Evolutionary conservation across 2,113 vertebrate species (phyloP).

Genomic region (Dinomys branickii): DNA sequence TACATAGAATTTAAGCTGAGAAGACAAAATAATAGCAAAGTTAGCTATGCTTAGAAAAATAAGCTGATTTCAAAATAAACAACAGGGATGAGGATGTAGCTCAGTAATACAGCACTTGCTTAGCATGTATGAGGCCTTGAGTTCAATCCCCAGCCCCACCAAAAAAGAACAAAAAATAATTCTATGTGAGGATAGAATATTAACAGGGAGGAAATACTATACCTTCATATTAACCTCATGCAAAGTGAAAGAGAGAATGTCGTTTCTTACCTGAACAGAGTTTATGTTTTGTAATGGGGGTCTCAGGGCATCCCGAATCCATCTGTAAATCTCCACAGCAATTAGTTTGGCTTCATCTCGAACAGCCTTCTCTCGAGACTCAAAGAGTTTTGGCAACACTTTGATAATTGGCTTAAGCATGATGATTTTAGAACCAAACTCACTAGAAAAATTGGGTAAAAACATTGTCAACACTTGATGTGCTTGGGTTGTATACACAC

Average conservation of each 20-base stretch:
- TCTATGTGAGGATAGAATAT: not conserved
- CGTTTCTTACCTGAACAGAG: constrained; percentile 93
- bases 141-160: not conserved
- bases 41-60: constrained; percentile 21
- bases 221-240: not conserved
- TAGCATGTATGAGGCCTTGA: not conserved
- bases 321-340: constrained; percentile 96
- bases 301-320: constrained; percentile 97
- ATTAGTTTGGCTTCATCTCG: constrained; percentile 97
- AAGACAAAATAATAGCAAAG: constrained; percentile 19
- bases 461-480: not conserved
- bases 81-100: not conserved
- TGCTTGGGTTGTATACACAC: not conserved
- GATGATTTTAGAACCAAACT: constrained; percentile 99
- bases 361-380: constrained; percentile 98
- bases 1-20: not conserved
- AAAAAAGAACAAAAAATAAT: not conserved
- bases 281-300: constrained; percentile 95
- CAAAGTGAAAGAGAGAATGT: constrained; percentile 30
- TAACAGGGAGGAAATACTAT: not conserved
- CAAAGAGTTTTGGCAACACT: constrained; percentile 97
- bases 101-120: not conserved
- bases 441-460: constrained; percentile 86
- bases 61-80: constrained; percentile 46
- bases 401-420: constrained; percentile 98